These are phyloP conservation scores for Stegodyphus mimosarum DNA, from an alignment of 1,140 invertebrate genomes.

Conservation along the genomic window DNA sequence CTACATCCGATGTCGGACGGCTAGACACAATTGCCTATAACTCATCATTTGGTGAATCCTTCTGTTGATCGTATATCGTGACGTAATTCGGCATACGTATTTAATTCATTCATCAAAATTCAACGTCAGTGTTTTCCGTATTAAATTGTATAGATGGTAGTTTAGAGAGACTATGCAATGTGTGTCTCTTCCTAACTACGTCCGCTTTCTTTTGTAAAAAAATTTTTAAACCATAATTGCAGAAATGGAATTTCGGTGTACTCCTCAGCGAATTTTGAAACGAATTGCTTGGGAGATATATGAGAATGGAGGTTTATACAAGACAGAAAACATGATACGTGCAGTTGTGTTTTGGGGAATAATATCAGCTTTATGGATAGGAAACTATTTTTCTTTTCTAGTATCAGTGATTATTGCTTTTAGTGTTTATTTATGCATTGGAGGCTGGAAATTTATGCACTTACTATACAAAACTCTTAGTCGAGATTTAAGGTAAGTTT, in stretches of 20 bases:
- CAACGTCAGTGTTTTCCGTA: too few species aligned
- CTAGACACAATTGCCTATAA: not conserved
- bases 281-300: constrained; percentile 34
- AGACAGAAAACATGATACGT: constrained; percentile 40
- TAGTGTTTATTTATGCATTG: constrained; percentile 36
- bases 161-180: too few species aligned
- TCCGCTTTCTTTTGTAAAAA: too few species aligned
- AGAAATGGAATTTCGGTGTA: constrained; percentile 1
- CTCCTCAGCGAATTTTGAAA: constrained; percentile 23
- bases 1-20: too few species aligned
- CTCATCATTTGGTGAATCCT: not conserved
- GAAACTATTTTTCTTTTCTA: constrained; percentile 22
- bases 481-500: constrained; percentile 46
- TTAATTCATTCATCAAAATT: not conserved
- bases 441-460: constrained; percentile 41
- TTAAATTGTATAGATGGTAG: too few species aligned
- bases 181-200: too few species aligned
- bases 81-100: constrained; percentile 13
- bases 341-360: constrained; percentile 31
- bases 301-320: constrained; percentile 46
- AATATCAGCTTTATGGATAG: constrained; percentile 20
- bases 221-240: too few species aligned
- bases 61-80: not conserved
- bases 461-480: constrained; percentile 31
- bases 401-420: constrained; percentile 22